Percentiles rank a stretch among this genome's conserved stretches.
These are phyloP conservation scores for Oreochromis spilurus DNA, from an alignment of 2,113 vertebrate species.

Conservation along the genomic window DNA sequence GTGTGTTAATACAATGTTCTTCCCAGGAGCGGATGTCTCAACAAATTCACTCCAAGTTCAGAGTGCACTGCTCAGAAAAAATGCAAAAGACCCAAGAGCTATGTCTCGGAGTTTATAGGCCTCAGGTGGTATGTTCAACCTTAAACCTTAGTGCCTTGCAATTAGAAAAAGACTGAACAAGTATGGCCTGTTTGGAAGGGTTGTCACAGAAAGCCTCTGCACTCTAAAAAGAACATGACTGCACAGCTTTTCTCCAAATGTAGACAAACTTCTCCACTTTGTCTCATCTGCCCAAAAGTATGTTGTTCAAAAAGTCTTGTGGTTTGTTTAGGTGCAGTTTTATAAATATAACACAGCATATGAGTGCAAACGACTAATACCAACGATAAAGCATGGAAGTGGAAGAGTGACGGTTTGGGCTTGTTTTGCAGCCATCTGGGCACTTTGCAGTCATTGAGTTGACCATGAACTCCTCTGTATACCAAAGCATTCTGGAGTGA, in stretches of 20 bases:
- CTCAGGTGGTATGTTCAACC: not conserved
- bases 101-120: not conserved
- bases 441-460: not conserved
- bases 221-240: not conserved
- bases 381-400: not conserved
- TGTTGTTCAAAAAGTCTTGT: not conserved
- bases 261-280: not conserved
- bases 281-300: not conserved
- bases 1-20: not conserved
- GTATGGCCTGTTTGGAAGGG: not conserved
- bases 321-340: not conserved
- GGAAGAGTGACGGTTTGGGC: not conserved
- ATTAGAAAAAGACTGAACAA: not conserved
- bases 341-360: not conserved
- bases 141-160: not conserved
- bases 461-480: not conserved
- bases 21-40: not conserved
- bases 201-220: fast-evolving
- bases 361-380: fast-evolving
- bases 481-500: not conserved
- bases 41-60: not conserved
- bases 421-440: not conserved
- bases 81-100: not conserved
- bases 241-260: not conserved
- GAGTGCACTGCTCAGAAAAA: not conserved